A percentile compares a stretch with the other conserved stretches of the same genome.
These are phyloP conservation scores for Polydrusus tereticollis DNA, from an alignment of 2,888 invertebrate species.

Conservation along the genomic window DNA sequence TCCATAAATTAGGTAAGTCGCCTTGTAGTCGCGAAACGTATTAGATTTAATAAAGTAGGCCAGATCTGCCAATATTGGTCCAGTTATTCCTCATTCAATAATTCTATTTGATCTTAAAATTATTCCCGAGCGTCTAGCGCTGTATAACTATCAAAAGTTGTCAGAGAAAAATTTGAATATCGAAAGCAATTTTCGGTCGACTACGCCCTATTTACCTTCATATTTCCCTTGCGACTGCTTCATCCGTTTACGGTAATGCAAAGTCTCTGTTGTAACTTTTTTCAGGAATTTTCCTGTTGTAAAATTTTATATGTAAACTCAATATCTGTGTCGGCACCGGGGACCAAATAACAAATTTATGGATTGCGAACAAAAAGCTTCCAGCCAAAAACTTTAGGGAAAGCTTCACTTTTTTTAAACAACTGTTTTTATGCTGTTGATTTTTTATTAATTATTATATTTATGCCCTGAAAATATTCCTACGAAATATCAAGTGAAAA, in stretches of 20 bases:
- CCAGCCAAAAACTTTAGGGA: not conserved
- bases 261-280: conserved; percentile 47
- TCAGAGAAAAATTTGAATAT: conserved; percentile 23
- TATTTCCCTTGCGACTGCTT: conserved; percentile 45
- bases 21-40: too few species aligned
- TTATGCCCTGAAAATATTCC: too few species aligned
- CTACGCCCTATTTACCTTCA: conserved; percentile 31
- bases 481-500: too few species aligned
- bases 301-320: conserved; percentile 49
- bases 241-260: conserved; percentile 48
- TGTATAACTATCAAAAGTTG: conserved; percentile 2
- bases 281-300: conserved; percentile 34
- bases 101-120: too few species aligned
- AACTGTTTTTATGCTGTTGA: too few species aligned
- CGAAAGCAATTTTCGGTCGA: conserved; percentile 43
- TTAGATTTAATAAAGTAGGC: too few species aligned
- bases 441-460: too few species aligned
- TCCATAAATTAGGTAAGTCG: too few species aligned
- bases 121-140: too few species aligned
- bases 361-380: conserved; percentile 1
- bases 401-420: too few species aligned
- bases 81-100: too few species aligned
- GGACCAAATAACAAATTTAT: conserved; percentile 36
- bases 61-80: too few species aligned
- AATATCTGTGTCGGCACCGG: conserved; percentile 39